Evolutionary conservation across 1,140 invertebrate genomes (phyloP).

Genomic region (Ips nitidus): DNA sequence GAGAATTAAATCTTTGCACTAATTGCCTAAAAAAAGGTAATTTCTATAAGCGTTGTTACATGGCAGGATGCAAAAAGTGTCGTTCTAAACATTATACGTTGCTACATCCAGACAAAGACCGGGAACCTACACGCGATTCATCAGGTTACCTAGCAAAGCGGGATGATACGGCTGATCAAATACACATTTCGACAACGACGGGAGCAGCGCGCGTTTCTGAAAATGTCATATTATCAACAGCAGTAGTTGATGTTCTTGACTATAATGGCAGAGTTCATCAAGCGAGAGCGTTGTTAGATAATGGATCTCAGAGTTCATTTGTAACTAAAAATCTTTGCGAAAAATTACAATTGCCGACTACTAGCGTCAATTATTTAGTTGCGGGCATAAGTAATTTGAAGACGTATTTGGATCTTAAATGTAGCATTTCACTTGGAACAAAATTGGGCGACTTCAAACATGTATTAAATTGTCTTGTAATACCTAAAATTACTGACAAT

Average conservation of each 20-base stretch:
- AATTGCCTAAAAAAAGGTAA: slow-evolving; percentile 16
- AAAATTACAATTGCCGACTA: slow-evolving; percentile 2
- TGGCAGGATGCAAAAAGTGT: background rate
- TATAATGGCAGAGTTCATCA: background rate
- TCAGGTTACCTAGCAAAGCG: too few species aligned
- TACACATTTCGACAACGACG: background rate
- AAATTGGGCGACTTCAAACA: background rate
- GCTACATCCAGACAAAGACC: slow-evolving; percentile 1
- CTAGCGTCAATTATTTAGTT: background rate
- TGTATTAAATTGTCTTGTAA: background rate
- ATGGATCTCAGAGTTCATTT: slow-evolving; percentile 1
- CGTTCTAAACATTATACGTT: background rate
- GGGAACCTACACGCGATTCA: too few species aligned
- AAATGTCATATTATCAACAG: slow-evolving; percentile 14
- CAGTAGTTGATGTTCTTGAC: background rate
- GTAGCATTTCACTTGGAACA: background rate
- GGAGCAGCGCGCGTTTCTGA: background rate
- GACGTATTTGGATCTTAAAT: background rate
- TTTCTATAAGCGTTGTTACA: background rate
- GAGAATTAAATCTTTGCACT: slow-evolving; percentile 3
- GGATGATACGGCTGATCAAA: background rate
- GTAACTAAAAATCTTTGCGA: background rate
- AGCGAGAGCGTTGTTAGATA: background rate
- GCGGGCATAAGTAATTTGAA: slow-evolving; percentile 6
- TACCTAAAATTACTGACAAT: background rate